Conservation (phyloP, 2,113 vertebrate species). For the Bos indicus region DNA sequence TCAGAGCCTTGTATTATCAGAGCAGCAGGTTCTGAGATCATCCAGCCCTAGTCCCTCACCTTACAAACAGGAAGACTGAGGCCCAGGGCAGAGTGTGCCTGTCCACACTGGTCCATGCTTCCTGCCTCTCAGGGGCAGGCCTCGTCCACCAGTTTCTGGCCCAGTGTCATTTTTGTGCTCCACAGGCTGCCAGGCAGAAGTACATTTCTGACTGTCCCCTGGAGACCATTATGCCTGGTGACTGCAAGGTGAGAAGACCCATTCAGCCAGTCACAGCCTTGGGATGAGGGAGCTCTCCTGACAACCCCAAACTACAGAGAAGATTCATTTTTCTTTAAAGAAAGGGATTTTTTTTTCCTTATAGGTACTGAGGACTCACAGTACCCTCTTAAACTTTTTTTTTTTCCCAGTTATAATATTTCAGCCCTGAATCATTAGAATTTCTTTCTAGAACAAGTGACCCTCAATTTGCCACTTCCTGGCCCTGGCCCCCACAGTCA, state of each 20-base stretch:
- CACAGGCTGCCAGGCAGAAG: background rate
- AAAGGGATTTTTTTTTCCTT: background rate
- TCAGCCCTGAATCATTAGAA: background rate
- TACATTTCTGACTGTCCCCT: background rate
- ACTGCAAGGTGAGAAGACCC: background rate
- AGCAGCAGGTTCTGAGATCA: background rate
- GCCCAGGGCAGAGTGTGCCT: fast-evolving
- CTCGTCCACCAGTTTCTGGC: background rate
- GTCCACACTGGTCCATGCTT: background rate
- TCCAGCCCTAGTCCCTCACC: background rate
- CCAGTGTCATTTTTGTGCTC: background rate
- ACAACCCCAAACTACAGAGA: background rate
- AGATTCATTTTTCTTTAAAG: background rate
- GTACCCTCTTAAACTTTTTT: background rate
- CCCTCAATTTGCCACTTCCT: background rate
- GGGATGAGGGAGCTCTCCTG: background rate
- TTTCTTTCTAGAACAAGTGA: background rate
- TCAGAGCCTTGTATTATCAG: background rate
- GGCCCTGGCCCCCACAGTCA: background rate
- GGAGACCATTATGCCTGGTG: background rate
- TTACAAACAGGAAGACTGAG: background rate
- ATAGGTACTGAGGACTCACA: background rate
- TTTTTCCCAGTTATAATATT: background rate
- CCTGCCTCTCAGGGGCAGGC: background rate
- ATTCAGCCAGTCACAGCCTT: background rate